These are phyloP conservation scores for Catharus bicknelli DNA, from an alignment of 2,113 vertebrate species.

Conservation along the genomic window DNA sequence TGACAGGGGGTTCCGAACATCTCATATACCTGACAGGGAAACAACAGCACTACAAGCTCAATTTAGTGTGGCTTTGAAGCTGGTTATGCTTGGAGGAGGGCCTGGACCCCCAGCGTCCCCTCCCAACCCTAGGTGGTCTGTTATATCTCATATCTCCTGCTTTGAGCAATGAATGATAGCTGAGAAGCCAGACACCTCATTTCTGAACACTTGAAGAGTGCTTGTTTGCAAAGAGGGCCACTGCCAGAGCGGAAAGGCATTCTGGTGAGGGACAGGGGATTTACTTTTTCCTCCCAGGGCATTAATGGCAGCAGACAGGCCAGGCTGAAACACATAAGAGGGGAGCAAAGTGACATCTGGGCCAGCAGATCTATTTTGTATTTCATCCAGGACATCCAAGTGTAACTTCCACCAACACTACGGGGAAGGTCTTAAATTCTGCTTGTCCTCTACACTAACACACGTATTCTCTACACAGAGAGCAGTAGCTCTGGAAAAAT, in stretches of 20 bases:
- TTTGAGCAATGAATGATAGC: neutral
- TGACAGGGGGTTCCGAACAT: fast-evolving
- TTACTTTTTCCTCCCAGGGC: neutral
- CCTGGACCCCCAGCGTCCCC: neutral
- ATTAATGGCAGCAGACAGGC: neutral
- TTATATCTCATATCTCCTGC: neutral
- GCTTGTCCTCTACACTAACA: neutral
- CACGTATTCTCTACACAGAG: neutral
- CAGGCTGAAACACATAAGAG: neutral
- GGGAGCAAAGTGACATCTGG: neutral
- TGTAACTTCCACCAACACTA: neutral
- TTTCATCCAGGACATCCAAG: neutral
- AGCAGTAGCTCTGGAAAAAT: neutral
- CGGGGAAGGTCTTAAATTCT: neutral
- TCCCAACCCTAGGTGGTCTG: neutral
- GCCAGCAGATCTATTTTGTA: neutral
- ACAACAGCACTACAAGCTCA: neutral
- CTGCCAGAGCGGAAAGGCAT: neutral
- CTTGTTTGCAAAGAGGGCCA: neutral
- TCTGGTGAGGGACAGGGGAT: neutral
- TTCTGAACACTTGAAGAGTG: neutral
- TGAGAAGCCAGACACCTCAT: neutral
- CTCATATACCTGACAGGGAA: neutral
- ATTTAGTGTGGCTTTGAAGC: neutral
- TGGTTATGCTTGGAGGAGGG: neutral